A percentile compares a stretch with the other conserved stretches of the same genome.
These are phyloP conservation scores for Oppia nitens DNA, from an alignment of 1,140 invertebrate genomes.

Conservation along the genomic window DNA sequence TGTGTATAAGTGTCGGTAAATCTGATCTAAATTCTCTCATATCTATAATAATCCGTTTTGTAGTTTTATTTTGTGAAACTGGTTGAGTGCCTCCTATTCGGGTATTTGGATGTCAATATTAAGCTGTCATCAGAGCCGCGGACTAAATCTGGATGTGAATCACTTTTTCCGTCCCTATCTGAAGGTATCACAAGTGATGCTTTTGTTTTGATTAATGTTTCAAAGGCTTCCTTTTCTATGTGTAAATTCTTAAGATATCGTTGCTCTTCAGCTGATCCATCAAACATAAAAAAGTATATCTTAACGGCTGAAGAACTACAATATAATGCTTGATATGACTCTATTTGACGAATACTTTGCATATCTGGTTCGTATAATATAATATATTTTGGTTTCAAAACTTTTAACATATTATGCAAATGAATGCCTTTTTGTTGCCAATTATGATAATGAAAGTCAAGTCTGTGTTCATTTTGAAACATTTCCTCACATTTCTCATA, in stretches of 20 bases:
- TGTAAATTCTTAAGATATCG: slow-evolving; percentile 72
- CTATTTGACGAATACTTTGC: slow-evolving; percentile 65
- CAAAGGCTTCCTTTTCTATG: slow-evolving; percentile 85
- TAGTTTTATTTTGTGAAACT: slow-evolving; percentile 1
- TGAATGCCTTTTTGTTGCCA: slow-evolving; percentile 8
- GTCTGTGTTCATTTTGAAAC: not conserved
- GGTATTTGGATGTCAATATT: not conserved
- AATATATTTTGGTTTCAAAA: slow-evolving; percentile 49
- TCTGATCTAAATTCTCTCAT: slow-evolving; percentile 96
- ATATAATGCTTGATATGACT: slow-evolving; percentile 40
- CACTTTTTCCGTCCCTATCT: slow-evolving; percentile 47
- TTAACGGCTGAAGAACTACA: slow-evolving; percentile 11
- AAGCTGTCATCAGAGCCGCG: slow-evolving; percentile 27
- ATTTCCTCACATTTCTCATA: slow-evolving; percentile 1
- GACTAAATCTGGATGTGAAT: slow-evolving; percentile 45
- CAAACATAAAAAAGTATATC: slow-evolving; percentile 22
- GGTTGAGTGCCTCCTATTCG: not conserved
- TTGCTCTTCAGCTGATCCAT: slow-evolving; percentile 82
- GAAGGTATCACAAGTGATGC: slow-evolving; percentile 17
- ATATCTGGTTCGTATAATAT: slow-evolving; percentile 82
- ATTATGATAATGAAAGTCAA: slow-evolving; percentile 13
- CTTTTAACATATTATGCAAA: slow-evolving; percentile 5
- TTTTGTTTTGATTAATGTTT: slow-evolving; percentile 74
- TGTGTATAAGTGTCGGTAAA: slow-evolving; percentile 80
- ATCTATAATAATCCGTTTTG: slow-evolving; percentile 62